Conservation (phyloP, 2,888 invertebrate species). For the Furcula furcula region DNA sequence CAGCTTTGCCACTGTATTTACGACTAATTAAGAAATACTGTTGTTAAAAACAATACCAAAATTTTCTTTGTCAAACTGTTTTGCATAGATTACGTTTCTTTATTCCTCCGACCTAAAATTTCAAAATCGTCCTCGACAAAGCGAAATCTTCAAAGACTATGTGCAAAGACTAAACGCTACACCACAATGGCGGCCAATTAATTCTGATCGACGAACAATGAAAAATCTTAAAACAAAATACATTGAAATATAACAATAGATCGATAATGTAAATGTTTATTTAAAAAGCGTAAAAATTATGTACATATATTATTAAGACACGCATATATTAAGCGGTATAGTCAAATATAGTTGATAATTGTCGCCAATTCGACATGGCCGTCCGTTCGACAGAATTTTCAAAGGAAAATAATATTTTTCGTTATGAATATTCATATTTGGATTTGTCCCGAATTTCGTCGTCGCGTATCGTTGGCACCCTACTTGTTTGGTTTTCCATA, state of each 20-base stretch:
- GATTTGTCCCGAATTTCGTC: constrained; percentile 22
- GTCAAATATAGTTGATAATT: constrained; percentile 62
- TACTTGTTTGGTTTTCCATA: constrained; percentile 9
- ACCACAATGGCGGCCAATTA: constrained; percentile 43
- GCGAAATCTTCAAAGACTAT: constrained; percentile 9
- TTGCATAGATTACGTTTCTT: neutral
- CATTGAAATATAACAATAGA: constrained; percentile 30
- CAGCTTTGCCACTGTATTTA: no score
- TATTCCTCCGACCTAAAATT: constrained; percentile 25
- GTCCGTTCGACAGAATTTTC: constrained; percentile 21
- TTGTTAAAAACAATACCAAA: no score
- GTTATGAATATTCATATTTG: constrained; percentile 32
- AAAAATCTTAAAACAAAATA: constrained; percentile 20
- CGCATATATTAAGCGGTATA: constrained; percentile 37
- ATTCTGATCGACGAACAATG: constrained; percentile 39
- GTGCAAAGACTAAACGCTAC: constrained; percentile 2
- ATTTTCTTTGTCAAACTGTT: no score
- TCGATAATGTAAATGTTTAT: constrained; percentile 38
- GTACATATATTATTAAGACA: constrained; percentile 42
- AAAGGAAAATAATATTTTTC: constrained; percentile 15
- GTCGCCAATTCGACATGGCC: constrained; percentile 53
- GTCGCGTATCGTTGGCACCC: constrained; percentile 20
- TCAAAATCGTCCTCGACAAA: constrained; percentile 19
- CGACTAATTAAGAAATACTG: no score
- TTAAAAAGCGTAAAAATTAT: constrained; percentile 59